Conservation (phyloP, 2,888 invertebrate species). For the Monochamus alternatus region DNA sequence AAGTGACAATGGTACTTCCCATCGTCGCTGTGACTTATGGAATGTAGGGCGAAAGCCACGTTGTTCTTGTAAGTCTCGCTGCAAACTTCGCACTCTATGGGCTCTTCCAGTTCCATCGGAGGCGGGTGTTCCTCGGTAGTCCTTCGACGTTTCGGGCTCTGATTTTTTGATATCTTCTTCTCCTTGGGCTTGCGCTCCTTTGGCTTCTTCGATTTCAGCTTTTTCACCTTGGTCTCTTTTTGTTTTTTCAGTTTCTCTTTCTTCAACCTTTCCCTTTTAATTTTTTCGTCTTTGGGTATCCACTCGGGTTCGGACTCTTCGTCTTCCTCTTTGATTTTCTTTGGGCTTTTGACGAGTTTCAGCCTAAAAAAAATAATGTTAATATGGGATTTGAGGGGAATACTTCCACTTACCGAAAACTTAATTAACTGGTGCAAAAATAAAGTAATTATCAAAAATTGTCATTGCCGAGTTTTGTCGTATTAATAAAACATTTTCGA, state of each 20-base stretch:
- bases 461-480: background rate
- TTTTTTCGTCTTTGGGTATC: constrained; percentile 48
- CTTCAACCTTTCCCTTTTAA: constrained; percentile 42
- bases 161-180: constrained; percentile 10
- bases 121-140: constrained; percentile 52
- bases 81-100: constrained; percentile 74
- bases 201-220: constrained; percentile 27
- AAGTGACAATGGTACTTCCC: constrained; percentile 64
- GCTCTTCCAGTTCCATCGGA: constrained; percentile 59
- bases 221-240: constrained; percentile 41
- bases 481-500: background rate
- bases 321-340: constrained; percentile 41
- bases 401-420: background rate
- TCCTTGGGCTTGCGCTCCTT: constrained; percentile 32
- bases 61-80: constrained; percentile 72
- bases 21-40: constrained; percentile 62
- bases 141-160: constrained; percentile 38
- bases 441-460: background rate
- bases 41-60: constrained; percentile 63
- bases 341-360: constrained; percentile 12
- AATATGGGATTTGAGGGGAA: background rate
- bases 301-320: constrained; percentile 47
- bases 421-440: background rate
- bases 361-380: constrained; percentile 23
- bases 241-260: constrained; percentile 39